Percentiles rank a stretch among this genome's conserved stretches.
Conservation (phyloP, 2,113 vertebrate genomes). For the Thamnaconus septentrionalis region DNA sequence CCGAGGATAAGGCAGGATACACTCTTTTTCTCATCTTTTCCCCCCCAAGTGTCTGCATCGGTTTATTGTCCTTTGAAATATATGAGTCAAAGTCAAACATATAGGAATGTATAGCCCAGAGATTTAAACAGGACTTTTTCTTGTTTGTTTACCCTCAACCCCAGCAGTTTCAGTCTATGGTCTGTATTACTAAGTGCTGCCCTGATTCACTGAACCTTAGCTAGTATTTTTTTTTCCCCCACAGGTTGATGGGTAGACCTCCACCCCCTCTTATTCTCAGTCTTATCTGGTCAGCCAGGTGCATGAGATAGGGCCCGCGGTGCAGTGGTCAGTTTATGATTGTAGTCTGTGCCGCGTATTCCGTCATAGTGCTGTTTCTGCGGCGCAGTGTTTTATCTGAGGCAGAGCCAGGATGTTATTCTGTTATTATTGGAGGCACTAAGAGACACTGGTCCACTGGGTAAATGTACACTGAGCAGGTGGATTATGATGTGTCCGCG, state of each 20-base stretch:
- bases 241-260: slow-evolving; percentile 41
- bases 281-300: slow-evolving; percentile 71
- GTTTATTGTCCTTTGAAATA: slow-evolving; percentile 57
- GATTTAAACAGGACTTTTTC: no score
- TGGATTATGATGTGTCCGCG: slow-evolving; percentile 24
- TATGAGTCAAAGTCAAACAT: no score
- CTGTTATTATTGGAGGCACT: slow-evolving; percentile 16
- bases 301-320: slow-evolving; percentile 53
- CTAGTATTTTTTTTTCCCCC: background rate
- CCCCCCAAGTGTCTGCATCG: background rate
- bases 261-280: slow-evolving; percentile 29
- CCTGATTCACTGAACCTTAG: slow-evolving; percentile 42
- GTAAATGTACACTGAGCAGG: slow-evolving; percentile 39
- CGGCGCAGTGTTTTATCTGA: slow-evolving; percentile 63
- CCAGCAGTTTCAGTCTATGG: background rate
- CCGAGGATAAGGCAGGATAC: no score
- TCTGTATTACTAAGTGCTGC: slow-evolving; percentile 6
- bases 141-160: no score
- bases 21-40: background rate
- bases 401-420: slow-evolving; percentile 54
- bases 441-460: slow-evolving; percentile 51
- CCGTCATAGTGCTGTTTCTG: slow-evolving; percentile 65
- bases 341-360: slow-evolving; percentile 59
- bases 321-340: slow-evolving; percentile 61
- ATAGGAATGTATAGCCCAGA: no score